These are phyloP conservation scores for Gopherus flavomarginatus DNA, from an alignment of 2,113 vertebrate species.

Conservation along the genomic window DNA sequence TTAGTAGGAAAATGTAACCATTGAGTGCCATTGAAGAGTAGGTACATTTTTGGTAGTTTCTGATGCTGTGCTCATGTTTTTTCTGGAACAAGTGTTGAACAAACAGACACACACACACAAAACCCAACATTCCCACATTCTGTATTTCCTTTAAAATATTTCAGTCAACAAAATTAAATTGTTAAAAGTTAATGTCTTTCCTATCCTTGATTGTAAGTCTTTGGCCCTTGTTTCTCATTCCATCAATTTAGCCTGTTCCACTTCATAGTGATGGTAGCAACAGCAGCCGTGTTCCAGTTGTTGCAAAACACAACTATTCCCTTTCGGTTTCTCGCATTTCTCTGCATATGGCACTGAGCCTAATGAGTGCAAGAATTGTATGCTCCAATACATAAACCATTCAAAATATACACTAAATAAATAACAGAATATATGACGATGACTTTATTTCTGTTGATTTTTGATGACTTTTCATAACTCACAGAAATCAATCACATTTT, in stretches of 20 bases:
- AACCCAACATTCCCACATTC: background rate
- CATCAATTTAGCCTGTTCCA: background rate
- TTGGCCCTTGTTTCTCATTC: background rate
- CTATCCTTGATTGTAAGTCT: background rate
- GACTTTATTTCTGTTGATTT: background rate
- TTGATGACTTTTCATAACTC: background rate
- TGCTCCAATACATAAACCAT: background rate
- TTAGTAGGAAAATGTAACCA: background rate
- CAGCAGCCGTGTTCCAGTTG: slow-evolving; percentile 3
- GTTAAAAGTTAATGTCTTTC: background rate
- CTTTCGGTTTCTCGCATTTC: slow-evolving; percentile 6
- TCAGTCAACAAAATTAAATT: background rate
- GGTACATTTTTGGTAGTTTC: background rate
- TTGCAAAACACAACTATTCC: background rate
- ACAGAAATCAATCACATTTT: background rate
- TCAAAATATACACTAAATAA: background rate
- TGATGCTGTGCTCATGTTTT: background rate
- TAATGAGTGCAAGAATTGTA: background rate
- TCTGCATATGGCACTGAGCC: background rate
- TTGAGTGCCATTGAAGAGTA: background rate
- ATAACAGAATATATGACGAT: background rate
- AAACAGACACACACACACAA: background rate
- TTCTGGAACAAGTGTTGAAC: background rate
- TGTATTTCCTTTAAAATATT: background rate
- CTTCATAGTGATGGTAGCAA: background rate